Conservation (phyloP, 2,888 invertebrate species). For the Lymantria monacha region DNA sequence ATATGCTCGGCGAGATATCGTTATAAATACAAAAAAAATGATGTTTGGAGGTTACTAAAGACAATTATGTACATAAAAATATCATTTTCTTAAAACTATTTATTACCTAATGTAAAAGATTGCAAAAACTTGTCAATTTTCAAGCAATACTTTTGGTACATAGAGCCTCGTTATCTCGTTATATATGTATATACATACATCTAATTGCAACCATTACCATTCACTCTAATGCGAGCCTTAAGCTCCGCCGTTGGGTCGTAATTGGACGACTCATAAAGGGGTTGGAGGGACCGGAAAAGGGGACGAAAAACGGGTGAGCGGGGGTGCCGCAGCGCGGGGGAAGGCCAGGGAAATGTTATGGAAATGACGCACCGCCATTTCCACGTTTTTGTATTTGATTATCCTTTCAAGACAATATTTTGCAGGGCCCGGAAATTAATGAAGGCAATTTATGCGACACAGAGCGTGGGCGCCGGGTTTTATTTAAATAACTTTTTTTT, state of each 20-base stretch:
- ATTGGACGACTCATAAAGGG: constrained; percentile 79
- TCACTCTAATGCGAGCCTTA: constrained; percentile 71
- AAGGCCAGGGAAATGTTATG: constrained; percentile 65
- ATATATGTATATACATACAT: constrained; percentile 27
- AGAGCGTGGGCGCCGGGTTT: constrained; percentile 67
- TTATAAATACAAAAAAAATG: too few species aligned
- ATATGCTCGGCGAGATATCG: too few species aligned
- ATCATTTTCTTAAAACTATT: too few species aligned
- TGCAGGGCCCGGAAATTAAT: constrained; percentile 80
- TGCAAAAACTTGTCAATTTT: constrained; percentile 1
- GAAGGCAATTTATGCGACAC: constrained; percentile 82
- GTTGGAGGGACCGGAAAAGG: constrained; percentile 70
- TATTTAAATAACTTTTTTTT: constrained; percentile 78
- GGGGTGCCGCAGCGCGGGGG: constrained; percentile 30
- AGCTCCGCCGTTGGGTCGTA: constrained; percentile 72
- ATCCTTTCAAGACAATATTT: constrained; percentile 83
- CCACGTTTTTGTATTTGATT: constrained; percentile 82
- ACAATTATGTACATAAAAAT: too few species aligned
- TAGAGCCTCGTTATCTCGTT: constrained; percentile 13
- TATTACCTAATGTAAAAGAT: too few species aligned
- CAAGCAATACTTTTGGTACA: constrained; percentile 19
- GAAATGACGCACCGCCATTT: constrained; percentile 82
- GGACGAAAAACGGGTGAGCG: constrained; percentile 58
- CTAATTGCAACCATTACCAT: constrained; percentile 56
- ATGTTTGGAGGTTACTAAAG: too few species aligned